phyloP scores from a whole-genome alignment of 2,888 invertebrate species.

The Globia sparganii region DNA sequence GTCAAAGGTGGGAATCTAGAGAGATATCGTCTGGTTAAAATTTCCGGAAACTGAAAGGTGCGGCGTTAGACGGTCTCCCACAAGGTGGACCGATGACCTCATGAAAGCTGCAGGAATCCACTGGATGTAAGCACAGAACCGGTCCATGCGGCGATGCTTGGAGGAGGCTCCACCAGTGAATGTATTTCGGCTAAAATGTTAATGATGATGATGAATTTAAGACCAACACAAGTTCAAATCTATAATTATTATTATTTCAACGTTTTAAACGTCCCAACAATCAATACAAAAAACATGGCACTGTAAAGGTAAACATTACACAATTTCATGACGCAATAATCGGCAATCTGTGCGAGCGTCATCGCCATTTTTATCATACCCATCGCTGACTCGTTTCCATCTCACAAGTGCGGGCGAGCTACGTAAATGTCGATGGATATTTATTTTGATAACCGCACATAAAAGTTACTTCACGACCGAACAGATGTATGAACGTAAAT shows the following conservation, averaged over 20 bases:
- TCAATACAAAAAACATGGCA: neutral
- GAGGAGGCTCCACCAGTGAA: too few relatives aligned
- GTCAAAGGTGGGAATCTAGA: too few relatives aligned
- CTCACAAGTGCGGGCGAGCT: neutral
- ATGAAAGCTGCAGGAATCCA: too few relatives aligned
- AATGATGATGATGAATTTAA: neutral
- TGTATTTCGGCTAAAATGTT: too few relatives aligned
- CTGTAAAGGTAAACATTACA: neutral
- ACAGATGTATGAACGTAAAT: too few relatives aligned
- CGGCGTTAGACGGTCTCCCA: too few relatives aligned
- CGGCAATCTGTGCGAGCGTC: constrained; percentile 19
- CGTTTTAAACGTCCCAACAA: neutral
- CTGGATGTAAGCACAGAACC: neutral
- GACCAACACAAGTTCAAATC: neutral
- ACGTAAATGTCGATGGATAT: neutral
- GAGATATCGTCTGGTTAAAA: too few relatives aligned
- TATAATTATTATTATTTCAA: neutral
- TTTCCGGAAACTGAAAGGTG: too few relatives aligned
- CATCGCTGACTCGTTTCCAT: constrained; percentile 10
- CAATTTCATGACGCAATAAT: constrained; percentile 27
- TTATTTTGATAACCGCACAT: constrained; percentile 4
- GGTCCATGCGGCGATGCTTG: too few relatives aligned
- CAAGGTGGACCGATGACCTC: too few relatives aligned
- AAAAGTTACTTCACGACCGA: too few relatives aligned
- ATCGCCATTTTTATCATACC: constrained; percentile 35